Evolutionary conservation across 2,888 invertebrate species (phyloP), one percentile per base, ranked within the genome.

Genomic region (Tetanocera ferruginea): DNA sequence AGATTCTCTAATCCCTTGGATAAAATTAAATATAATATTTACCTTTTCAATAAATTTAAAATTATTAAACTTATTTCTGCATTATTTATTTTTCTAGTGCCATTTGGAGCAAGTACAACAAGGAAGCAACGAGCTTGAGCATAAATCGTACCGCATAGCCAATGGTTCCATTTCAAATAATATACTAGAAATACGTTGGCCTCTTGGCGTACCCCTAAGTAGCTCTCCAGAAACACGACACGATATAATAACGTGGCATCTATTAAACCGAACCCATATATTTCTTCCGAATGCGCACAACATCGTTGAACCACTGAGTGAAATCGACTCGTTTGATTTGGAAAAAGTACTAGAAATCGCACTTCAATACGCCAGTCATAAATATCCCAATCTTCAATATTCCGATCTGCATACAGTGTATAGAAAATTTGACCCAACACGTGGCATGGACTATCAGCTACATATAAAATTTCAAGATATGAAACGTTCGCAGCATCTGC

Each of bases 211-310:
- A 81, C 92, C 93, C 78, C 90, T 92, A 49, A 92, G 92, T 1
- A 93, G 92, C 80, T 92, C 92, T 81, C 94, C 96, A 3, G 91
- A 92, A 17, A 94, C 93, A 73, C 91, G 97, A 83, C 95, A 95
- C 90, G 97, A 98, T 90, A 93, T 98, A 81, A 91, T 96, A 69
- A 93, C 93, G 62, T 98, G 97, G 95, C 93, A 95, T 75, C 94
- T 95, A 86, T 95, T 98, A 88, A 98, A 97, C 87, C 92, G 91
- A 80, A 94, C 95, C 23, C 96, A 97, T 88, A 93, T 95, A 55
- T 95, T 95, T 88, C 93, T 95, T 89, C 93, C 95, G 31, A 94
- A 95, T 88, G 96, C 97, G 85, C 94, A 94, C 85, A 93, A 92
- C 81, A 95, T 94, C 81, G 91, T 94, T 2, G 92, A 92, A 75